These are phyloP conservation scores for Nysson spinosus DNA, from an alignment of 2,888 invertebrate species.

Conservation along the genomic window DNA sequence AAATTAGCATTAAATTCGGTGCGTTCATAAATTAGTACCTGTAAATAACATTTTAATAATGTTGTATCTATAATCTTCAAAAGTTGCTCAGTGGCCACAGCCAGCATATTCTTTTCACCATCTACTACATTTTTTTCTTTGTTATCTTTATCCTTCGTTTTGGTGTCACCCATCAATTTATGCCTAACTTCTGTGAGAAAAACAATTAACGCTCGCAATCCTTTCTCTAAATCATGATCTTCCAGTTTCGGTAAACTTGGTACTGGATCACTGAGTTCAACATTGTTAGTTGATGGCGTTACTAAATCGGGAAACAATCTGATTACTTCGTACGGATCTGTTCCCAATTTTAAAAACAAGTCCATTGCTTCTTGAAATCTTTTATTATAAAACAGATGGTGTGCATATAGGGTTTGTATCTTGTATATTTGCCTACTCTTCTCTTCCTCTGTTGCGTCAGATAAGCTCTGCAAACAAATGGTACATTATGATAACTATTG, in stretches of 20 bases:
- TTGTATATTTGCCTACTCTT: constrained; percentile 89
- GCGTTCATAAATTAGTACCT: constrained; percentile 80
- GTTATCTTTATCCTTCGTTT: constrained; percentile 70
- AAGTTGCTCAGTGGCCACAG: constrained; percentile 81
- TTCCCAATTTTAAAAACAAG: constrained; percentile 92
- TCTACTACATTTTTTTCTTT: constrained; percentile 61
- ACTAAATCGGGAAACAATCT: constrained; percentile 94
- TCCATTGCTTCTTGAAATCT: constrained; percentile 94
- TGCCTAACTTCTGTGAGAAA: constrained; percentile 89
- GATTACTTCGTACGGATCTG: constrained; percentile 97
- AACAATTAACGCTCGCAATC: constrained; percentile 91
- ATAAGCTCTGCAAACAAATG: constrained; percentile 88
- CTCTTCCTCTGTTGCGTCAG: constrained; percentile 88
- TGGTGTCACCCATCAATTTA: constrained; percentile 78
- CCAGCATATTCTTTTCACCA: constrained; percentile 72
- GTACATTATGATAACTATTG: no score
- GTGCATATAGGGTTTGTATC: constrained; percentile 93
- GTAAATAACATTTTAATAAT: constrained; percentile 96
- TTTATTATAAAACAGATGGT: constrained; percentile 93
- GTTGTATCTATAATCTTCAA: constrained; percentile 98
- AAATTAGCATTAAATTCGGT: no score
- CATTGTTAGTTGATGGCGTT: constrained; percentile 79
- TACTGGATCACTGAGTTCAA: constrained; percentile 73
- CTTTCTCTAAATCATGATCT: constrained; percentile 91
- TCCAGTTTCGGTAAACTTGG: constrained; percentile 82